These are phyloP conservation scores for Drosophila lowei DNA, from an alignment of 1,140 invertebrate genomes.

Conservation along the genomic window DNA sequence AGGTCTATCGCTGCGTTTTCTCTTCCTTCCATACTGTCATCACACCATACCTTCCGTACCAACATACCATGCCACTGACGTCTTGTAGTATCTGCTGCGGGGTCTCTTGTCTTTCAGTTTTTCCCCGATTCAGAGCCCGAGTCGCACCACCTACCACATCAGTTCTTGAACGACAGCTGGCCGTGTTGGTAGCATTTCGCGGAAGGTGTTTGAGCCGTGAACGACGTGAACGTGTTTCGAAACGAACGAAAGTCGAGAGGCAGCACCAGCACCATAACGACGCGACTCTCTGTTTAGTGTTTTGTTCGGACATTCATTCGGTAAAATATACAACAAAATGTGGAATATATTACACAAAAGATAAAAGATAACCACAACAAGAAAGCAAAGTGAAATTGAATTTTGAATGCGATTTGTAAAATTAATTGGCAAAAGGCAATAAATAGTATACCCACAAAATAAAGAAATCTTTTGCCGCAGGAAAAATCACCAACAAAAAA, in stretches of 20 bases:
- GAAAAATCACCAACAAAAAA: conserved; percentile 7
- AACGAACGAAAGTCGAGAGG: conserved; percentile 15
- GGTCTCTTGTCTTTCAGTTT: conserved; percentile 47
- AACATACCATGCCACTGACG: background rate
- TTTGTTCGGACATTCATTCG: conserved; percentile 40
- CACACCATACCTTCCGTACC: too few species aligned
- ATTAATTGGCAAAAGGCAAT: conserved; percentile 49
- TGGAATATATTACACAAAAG: conserved; percentile 15
- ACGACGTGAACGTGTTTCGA: conserved; percentile 10
- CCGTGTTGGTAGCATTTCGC: conserved; percentile 52
- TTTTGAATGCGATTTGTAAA: conserved; percentile 14
- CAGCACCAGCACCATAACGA: background rate
- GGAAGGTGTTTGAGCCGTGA: conserved; percentile 6
- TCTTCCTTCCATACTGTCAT: too few species aligned
- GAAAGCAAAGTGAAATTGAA: conserved; percentile 54
- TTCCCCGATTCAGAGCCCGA: conserved; percentile 23
- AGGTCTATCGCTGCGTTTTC: too few species aligned
- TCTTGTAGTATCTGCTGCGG: background rate
- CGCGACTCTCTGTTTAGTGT: conserved; percentile 44
- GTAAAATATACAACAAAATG: conserved; percentile 12
- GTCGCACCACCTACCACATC: conserved; percentile 3
- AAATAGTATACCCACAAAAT: conserved; percentile 50
- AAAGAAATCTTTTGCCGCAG: conserved; percentile 33
- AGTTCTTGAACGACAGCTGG: conserved; percentile 63
- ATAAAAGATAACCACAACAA: conserved; percentile 11